These are phyloP conservation scores for Mesitornis unicolor DNA, from an alignment of 2,113 vertebrate species.

Conservation along the genomic window DNA sequence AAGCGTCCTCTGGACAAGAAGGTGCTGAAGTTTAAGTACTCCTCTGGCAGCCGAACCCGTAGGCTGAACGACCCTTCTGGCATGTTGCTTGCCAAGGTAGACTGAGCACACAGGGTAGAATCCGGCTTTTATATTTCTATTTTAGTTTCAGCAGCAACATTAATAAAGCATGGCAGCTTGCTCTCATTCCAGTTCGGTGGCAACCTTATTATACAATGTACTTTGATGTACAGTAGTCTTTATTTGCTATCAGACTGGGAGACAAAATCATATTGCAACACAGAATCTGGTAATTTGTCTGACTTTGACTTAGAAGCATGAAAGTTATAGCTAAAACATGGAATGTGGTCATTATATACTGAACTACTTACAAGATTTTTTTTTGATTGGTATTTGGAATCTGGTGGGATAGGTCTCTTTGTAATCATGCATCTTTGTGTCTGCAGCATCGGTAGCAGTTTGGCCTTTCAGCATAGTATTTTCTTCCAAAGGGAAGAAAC, in stretches of 20 bases:
- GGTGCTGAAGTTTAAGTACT: not conserved
- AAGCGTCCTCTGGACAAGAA: not conserved
- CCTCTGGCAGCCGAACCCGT: not conserved
- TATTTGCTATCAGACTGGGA: not conserved
- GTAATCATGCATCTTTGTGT: not conserved
- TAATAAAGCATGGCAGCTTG: constrained; percentile 12
- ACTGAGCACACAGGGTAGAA: not conserved
- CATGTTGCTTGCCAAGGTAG: not conserved
- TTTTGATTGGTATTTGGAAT: not conserved
- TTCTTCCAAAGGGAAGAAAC: not conserved
- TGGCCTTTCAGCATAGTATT: not conserved
- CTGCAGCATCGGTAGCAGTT: not conserved
- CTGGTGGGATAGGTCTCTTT: not conserved
- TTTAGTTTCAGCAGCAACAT: not conserved
- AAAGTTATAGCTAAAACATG: not conserved
- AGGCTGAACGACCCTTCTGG: not conserved
- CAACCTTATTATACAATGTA: not conserved
- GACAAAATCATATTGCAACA: not conserved
- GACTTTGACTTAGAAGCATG: not conserved
- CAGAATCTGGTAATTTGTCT: not conserved
- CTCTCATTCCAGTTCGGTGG: not conserved
- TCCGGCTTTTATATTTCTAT: not conserved
- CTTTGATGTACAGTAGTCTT: not conserved
- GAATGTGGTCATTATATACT: not conserved
- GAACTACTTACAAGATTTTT: not conserved